Evolutionary conservation across 2,113 vertebrate species (phyloP).

Genomic region (Ahaetulla prasina): DNA sequence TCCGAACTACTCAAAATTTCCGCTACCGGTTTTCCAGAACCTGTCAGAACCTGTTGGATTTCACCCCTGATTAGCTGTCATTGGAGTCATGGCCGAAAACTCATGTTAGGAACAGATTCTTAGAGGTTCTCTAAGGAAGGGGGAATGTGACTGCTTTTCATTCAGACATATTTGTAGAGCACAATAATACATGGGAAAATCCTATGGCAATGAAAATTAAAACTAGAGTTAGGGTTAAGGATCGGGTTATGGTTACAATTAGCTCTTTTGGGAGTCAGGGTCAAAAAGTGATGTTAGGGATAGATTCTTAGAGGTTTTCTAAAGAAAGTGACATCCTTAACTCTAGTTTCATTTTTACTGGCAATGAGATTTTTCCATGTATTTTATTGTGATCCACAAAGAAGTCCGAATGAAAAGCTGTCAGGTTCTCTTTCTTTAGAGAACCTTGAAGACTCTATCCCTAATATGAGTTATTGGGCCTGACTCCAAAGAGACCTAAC

Average conservation of each 20-base stretch:
- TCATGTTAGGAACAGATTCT: too few species aligned
- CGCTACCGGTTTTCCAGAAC: too few species aligned
- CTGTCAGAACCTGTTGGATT: too few species aligned
- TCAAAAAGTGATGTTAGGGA: background rate
- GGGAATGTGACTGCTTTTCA: too few species aligned
- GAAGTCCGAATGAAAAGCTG: background rate
- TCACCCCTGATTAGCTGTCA: too few species aligned
- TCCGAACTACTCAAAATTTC: too few species aligned
- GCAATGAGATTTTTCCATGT: background rate
- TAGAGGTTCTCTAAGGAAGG: too few species aligned
- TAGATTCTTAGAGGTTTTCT: background rate
- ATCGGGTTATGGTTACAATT: rapidly evolving
- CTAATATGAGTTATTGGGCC: background rate
- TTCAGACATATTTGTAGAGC: too few species aligned
- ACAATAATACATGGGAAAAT: background rate
- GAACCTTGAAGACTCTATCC: background rate
- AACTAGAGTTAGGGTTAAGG: background rate
- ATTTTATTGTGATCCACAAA: background rate
- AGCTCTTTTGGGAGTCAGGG: background rate
- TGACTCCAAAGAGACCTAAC: background rate
- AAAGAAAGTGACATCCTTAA: background rate
- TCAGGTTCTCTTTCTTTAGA: background rate
- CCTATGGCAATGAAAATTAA: background rate
- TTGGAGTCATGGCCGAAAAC: too few species aligned
- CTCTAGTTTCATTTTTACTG: background rate